Percentiles rank a stretch among this genome's conserved stretches.
Evolutionary conservation across 2,797 vertebrate genomes (phyloP).

Genomic region (Alexandromys oeconomus): DNA sequence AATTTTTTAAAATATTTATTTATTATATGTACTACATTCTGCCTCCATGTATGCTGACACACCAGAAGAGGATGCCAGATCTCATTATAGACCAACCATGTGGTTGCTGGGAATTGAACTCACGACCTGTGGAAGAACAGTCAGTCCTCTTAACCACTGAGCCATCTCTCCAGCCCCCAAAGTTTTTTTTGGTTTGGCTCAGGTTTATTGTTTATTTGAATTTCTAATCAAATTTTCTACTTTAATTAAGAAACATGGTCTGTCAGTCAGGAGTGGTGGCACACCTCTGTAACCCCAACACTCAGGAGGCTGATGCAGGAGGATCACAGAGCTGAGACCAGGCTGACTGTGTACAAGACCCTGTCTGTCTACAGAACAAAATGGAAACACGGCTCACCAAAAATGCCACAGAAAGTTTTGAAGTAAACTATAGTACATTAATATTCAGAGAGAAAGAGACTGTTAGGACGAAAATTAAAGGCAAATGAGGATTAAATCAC

Average conservation of each 20-base stretch:
- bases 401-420: slow-evolving; percentile 33
- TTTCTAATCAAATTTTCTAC: slow-evolving; percentile 53
- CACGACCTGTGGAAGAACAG: too few species aligned
- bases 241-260: slow-evolving; percentile 5
- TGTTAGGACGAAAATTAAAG: slow-evolving; percentile 3
- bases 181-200: background rate
- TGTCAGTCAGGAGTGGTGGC: background rate
- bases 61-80: too few species aligned
- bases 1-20: background rate
- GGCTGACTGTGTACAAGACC: background rate
- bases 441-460: background rate
- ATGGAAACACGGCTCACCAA: background rate
- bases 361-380: background rate
- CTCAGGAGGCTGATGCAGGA: background rate
- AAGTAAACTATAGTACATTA: slow-evolving; percentile 34
- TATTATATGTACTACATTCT: too few species aligned
- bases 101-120: too few species aligned
- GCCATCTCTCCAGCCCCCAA: too few species aligned
- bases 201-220: background rate
- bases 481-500: background rate
- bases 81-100: too few species aligned
- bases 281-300: background rate
- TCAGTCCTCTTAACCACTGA: too few species aligned
- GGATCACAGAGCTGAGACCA: background rate
- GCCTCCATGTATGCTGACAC: too few species aligned